Percentiles rank a stretch among this genome's conserved stretches.
phyloP scores from a whole-genome alignment of 2,113 vertebrate genomes.

The Charina bottae region DNA sequence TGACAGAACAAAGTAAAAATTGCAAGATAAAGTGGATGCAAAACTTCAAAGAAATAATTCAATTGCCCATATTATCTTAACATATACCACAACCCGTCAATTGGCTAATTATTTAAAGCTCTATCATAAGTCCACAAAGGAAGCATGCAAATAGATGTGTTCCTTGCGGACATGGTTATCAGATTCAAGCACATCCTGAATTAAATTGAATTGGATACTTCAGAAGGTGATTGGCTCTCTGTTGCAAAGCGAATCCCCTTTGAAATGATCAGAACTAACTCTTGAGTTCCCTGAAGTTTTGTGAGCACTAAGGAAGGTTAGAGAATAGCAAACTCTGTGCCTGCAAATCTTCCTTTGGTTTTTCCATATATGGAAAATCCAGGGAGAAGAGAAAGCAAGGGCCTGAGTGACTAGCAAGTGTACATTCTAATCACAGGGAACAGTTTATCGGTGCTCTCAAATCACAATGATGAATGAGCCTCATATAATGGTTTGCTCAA shows the following conservation, averaged over 20 bases:
- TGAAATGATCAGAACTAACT: background rate
- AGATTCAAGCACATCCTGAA: background rate
- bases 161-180: background rate
- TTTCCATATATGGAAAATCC: background rate
- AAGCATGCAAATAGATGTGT: background rate
- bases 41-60: background rate
- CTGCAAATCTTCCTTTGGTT: background rate
- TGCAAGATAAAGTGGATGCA: background rate
- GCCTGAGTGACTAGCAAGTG: background rate
- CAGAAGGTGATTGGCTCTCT: background rate
- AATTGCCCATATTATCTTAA: background rate
- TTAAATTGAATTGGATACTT: background rate
- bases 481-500: background rate
- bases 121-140: background rate
- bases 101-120: background rate
- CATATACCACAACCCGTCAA: background rate
- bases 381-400: background rate
- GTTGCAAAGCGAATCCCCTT: background rate
- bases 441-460: background rate
- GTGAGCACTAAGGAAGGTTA: background rate
- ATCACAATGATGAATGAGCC: background rate
- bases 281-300: background rate
- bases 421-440: background rate
- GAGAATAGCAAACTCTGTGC: background rate
- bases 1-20: background rate